A percentile compares a stretch with the other conserved stretches of the same genome.
Evolutionary conservation across 2,113 vertebrate genomes (phyloP).

Genomic region (Oryzias celebensis): DNA sequence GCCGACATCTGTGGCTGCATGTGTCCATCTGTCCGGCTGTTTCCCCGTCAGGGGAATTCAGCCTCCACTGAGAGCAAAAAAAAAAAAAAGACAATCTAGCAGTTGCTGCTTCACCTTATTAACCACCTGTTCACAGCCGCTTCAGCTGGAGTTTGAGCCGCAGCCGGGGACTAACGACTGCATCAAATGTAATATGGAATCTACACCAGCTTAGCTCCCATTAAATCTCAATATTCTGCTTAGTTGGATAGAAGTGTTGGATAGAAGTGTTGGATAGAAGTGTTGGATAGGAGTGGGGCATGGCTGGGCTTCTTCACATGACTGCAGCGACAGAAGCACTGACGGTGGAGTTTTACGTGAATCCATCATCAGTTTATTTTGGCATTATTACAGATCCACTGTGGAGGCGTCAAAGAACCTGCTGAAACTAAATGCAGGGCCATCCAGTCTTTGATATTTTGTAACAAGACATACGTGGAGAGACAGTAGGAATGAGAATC

Average conservation of each 20-base stretch:
- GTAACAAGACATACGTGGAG: too few relatives aligned
- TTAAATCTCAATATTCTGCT: slow-evolving; percentile 30
- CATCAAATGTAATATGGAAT: slow-evolving; percentile 17
- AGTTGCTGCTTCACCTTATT: slow-evolving; percentile 7
- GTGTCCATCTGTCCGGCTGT: not conserved
- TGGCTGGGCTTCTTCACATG: too few relatives aligned
- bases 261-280: too few relatives aligned
- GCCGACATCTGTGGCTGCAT: not conserved
- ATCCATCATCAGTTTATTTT: too few relatives aligned
- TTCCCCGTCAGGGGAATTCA: not conserved
- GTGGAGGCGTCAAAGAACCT: too few relatives aligned
- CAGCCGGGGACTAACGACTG: slow-evolving; percentile 12
- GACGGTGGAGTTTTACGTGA: too few relatives aligned
- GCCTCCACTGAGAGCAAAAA: slow-evolving; percentile 8
- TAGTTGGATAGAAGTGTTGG: not conserved
- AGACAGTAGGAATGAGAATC: too few relatives aligned
- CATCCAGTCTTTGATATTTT: too few relatives aligned
- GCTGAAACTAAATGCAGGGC: too few relatives aligned
- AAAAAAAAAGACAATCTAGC: slow-evolving; percentile 15
- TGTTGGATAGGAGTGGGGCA: too few relatives aligned
- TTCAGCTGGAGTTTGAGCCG: slow-evolving; percentile 10
- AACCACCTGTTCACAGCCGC: slow-evolving; percentile 7
- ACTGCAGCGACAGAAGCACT: too few relatives aligned
- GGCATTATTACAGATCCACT: too few relatives aligned
- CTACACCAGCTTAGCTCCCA: slow-evolving; percentile 13